Evolutionary conservation across 2,888 invertebrate species (phyloP).

Genomic region (Drosophila siamana): DNA sequence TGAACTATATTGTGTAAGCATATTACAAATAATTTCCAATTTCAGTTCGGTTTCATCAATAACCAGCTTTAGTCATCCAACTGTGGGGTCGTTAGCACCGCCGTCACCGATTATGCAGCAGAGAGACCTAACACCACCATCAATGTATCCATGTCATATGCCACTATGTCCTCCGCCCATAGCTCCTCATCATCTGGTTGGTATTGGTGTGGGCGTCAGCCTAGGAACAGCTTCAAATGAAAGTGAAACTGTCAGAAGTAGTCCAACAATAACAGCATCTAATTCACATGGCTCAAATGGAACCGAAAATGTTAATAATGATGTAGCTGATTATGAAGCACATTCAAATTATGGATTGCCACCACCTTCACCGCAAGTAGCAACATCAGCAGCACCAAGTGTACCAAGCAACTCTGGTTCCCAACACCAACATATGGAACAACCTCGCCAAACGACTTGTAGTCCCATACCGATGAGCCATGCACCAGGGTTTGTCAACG

Average conservation of each 20-base stretch:
- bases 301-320: conserved; percentile 23
- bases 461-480: conserved; percentile 87
- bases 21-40: neutral
- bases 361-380: conserved; percentile 67
- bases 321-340: conserved; percentile 56
- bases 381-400: conserved; percentile 56
- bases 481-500: conserved; percentile 46
- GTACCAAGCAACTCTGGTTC: conserved; percentile 12
- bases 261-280: conserved; percentile 35
- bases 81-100: conserved; percentile 80
- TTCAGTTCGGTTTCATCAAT: conserved; percentile 84
- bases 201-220: conserved; percentile 42
- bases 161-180: conserved; percentile 80
- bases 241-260: conserved; percentile 21
- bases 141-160: conserved; percentile 85
- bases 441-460: conserved; percentile 87
- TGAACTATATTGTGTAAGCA: neutral
- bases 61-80: conserved; percentile 83
- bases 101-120: conserved; percentile 82
- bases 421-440: conserved; percentile 52
- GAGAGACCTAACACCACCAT: conserved; percentile 83
- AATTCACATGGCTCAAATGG: conserved; percentile 20
- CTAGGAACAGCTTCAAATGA: conserved; percentile 32
- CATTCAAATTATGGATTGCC: conserved; percentile 82
- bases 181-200: conserved; percentile 60